These are phyloP conservation scores for Phalanger gymnotis DNA, from an alignment of 2,797 vertebrate species.

Conservation along the genomic window DNA sequence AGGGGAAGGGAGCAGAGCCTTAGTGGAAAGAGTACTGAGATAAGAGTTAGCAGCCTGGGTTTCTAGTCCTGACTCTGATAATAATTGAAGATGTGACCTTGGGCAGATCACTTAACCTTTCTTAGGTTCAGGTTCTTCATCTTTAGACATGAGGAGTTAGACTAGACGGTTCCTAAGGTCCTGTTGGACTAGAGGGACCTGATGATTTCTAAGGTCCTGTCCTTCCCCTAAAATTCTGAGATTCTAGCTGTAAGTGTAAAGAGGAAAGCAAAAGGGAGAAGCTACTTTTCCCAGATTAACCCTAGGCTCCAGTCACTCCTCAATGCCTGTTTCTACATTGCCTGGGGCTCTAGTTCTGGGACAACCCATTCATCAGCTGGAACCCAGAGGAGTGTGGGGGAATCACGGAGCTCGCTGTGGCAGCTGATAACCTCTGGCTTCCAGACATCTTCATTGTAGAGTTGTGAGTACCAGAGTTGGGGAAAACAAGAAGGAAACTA, in stretches of 20 bases:
- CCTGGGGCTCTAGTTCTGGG: slow-evolving; percentile 78
- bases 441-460: slow-evolving; percentile 91
- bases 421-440: slow-evolving; percentile 88
- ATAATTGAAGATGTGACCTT: background rate
- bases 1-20: slow-evolving; percentile 36
- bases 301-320: background rate
- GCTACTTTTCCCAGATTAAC: slow-evolving; percentile 32
- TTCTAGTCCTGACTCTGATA: slow-evolving; percentile 24
- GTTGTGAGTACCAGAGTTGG: slow-evolving; percentile 83
- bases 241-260: background rate
- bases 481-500: background rate
- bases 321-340: background rate
- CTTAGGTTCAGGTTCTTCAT: background rate
- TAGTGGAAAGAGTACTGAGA: background rate
- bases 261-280: background rate
- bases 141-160: slow-evolving; percentile 22
- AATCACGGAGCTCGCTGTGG: slow-evolving; percentile 86
- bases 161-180: background rate
- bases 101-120: background rate
- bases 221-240: background rate
- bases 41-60: background rate
- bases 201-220: background rate
- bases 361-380: slow-evolving; percentile 88
- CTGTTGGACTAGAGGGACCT: background rate
- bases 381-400: slow-evolving; percentile 86